Percentiles rank a stretch among this genome's conserved stretches.
Evolutionary conservation across 2,888 invertebrate genomes (phyloP).

Genomic region (Pheosia tremula): DNA sequence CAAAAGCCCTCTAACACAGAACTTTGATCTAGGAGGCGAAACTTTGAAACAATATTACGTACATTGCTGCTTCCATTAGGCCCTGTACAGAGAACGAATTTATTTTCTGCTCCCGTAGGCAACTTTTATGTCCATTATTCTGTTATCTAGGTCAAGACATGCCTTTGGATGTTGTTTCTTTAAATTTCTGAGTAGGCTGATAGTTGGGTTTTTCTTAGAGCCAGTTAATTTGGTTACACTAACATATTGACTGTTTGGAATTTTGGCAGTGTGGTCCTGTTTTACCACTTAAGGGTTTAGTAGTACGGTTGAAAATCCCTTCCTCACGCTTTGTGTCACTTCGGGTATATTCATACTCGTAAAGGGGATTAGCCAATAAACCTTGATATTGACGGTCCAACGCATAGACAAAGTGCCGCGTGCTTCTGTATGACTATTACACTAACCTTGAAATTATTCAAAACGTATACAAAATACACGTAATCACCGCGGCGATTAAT

Average conservation of each 20-base stretch:
- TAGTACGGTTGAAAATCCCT: too few relatives aligned
- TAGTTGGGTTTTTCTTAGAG: background rate
- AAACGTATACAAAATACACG: too few relatives aligned
- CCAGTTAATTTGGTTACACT: background rate
- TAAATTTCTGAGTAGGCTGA: background rate
- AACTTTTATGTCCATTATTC: slow-evolving; percentile 26
- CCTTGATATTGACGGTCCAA: too few relatives aligned
- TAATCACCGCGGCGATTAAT: background rate
- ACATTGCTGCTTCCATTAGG: slow-evolving; percentile 35
- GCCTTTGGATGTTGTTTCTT: background rate
- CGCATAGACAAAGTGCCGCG: too few relatives aligned
- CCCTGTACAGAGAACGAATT: slow-evolving; percentile 29
- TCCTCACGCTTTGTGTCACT: too few relatives aligned
- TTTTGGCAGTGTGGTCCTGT: too few relatives aligned
- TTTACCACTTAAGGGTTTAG: too few relatives aligned
- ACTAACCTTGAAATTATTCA: too few relatives aligned
- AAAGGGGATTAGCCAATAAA: too few relatives aligned
- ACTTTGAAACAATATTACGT: slow-evolving; percentile 37
- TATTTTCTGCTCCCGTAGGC: slow-evolving; percentile 34
- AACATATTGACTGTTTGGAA: background rate
- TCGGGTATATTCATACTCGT: too few relatives aligned
- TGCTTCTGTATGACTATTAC: too few relatives aligned
- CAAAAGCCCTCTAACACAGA: slow-evolving; percentile 24
- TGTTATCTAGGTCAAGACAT: slow-evolving; percentile 12
- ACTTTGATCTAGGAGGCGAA: slow-evolving; percentile 35